These are phyloP conservation scores for Megaceryle maxima DNA, from an alignment of 2,113 vertebrate genomes.

Conservation along the genomic window DNA sequence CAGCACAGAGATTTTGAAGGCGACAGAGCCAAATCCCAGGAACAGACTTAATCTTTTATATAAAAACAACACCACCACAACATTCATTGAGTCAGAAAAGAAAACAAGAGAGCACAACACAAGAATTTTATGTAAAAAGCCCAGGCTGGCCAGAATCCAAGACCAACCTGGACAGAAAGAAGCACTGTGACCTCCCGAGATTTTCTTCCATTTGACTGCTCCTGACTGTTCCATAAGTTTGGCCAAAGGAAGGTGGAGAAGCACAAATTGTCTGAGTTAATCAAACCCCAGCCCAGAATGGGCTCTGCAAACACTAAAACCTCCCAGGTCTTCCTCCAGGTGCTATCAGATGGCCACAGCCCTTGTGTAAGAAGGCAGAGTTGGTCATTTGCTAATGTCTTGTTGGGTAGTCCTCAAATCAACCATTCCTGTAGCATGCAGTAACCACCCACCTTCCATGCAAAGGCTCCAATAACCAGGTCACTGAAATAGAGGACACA, in stretches of 20 bases:
- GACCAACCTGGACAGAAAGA: not conserved
- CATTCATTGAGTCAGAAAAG: fast-evolving
- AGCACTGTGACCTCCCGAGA: not conserved
- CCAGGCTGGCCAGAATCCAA: not conserved
- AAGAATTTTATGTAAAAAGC: not conserved
- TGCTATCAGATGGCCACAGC: not conserved
- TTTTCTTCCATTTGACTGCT: not conserved
- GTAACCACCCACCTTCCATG: not conserved
- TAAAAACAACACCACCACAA: not conserved
- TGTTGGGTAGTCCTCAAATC: not conserved
- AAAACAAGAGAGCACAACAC: not conserved
- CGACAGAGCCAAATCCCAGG: not conserved
- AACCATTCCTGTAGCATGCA: fast-evolving
- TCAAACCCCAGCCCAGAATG: not conserved
- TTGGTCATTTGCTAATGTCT: not conserved
- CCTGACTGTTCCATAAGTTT: fast-evolving
- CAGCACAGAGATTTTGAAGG: not conserved
- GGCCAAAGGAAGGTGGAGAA: not conserved
- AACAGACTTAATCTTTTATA: not conserved
- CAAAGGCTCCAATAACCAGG: not conserved
- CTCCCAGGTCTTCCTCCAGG: not conserved
- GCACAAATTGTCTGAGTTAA: not conserved
- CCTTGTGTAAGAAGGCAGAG: not conserved
- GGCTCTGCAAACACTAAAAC: not conserved
- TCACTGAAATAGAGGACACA: not conserved